Percentiles rank a stretch among this genome's conserved stretches.
Conservation (phyloP, 2,113 vertebrate genomes). For the Halichoeres trimaculatus region DNA sequence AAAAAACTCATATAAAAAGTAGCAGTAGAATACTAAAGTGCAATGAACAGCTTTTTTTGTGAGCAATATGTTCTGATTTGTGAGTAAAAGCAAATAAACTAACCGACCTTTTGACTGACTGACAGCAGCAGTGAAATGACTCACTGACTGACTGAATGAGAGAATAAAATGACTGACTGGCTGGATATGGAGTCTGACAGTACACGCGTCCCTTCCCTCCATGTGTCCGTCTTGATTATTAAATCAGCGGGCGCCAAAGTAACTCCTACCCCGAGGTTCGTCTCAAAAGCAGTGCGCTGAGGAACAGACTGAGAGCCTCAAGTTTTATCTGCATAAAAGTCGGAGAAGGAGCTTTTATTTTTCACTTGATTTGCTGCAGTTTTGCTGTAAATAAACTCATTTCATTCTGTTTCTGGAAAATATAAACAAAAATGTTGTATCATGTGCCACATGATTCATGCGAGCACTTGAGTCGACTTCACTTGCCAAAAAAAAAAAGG, state of each 20-base stretch:
- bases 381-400: background rate
- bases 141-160: slow-evolving; percentile 45
- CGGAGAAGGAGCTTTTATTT: background rate
- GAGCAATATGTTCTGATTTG: background rate
- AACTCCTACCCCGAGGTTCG: slow-evolving; percentile 29
- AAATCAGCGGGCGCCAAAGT: slow-evolving; percentile 39
- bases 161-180: slow-evolving; percentile 65
- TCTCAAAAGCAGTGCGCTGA: slow-evolving; percentile 39
- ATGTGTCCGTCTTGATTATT: slow-evolving; percentile 61
- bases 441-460: background rate
- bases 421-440: background rate
- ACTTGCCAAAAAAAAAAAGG: background rate
- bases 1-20: no score
- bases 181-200: slow-evolving; percentile 68
- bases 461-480: background rate
- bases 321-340: slow-evolving; percentile 36
- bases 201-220: slow-evolving; percentile 42
- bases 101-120: slow-evolving; percentile 33
- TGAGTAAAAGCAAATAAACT: slow-evolving; percentile 12
- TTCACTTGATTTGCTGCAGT: slow-evolving; percentile 7
- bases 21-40: no score
- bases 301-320: slow-evolving; percentile 41
- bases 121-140: slow-evolving; percentile 49
- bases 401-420: no score
- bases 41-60: background rate